Base-by-base conservation (phyloP, 2,888 invertebrate genomes). In the Mamestra brassicae region DNA sequence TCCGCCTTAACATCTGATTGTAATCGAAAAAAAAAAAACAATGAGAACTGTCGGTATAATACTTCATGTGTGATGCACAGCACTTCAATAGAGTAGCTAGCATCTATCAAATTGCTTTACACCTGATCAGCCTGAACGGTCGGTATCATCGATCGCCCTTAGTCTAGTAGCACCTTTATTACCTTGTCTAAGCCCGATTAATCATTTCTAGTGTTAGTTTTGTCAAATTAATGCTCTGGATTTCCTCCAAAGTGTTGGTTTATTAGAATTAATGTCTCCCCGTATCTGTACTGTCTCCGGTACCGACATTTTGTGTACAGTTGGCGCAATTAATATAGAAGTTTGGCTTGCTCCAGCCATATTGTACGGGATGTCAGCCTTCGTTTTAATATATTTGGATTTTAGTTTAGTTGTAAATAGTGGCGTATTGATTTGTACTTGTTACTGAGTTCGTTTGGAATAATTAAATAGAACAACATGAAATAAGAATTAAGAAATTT, bases 171-270 rank as follows among this genome's bases (percentile, higher is more conserved):
- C n/a, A 11, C 34, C 74, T 67, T 63, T 74, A 68, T 63, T 74
- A 68, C 36, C 5, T 6, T 7, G 1, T 15, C n/a, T 42, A 52
- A 69, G 10, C 36, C 11, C 45, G 54, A 77, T 83, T 55, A 60
- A 83, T 71, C 45, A 50, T 54, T 52, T 38, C 57, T 62, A 38
- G 2, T 58, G 17, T 66, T 77, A 47, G 52, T 69, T 65, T 47
- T 68, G 26, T 57, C 36, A 66, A 38, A 78, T 52, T 55, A 65
- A 63, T n/a, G 60, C n/a, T 62, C 71, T 65, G 64, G 50, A 65
- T 81, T 61, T 57, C 36, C 61, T 75, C 77, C 36, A 75, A 77
- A 77, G n/a, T 36, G 50, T 36, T 61, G 26, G 64, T 81, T 74
- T 26, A 57, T 55, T 47, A 42, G 36, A 65, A 81, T 61, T 61